Evolutionary conservation across 2,113 vertebrate genomes (phyloP).

Genomic region (Lepisosteus osseus): DNA sequence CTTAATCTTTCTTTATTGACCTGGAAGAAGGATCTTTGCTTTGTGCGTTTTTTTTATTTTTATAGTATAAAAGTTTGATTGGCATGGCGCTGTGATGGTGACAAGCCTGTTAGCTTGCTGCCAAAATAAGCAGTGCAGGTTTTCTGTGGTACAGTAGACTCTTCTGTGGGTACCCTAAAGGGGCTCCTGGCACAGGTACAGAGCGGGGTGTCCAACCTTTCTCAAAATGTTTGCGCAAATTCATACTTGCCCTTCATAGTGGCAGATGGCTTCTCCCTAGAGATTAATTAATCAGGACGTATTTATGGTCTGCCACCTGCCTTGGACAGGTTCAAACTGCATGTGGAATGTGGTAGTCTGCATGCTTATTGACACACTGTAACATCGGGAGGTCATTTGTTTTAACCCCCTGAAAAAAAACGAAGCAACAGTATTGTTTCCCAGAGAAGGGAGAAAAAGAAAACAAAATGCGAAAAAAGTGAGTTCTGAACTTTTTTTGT

Average conservation of each 20-base stretch:
- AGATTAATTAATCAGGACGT: constrained; percentile 62
- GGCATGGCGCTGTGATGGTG: no score
- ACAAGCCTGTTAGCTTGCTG: no score
- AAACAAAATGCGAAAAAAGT: constrained; percentile 52
- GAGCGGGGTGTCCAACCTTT: no score
- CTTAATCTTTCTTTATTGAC: no score
- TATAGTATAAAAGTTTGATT: no score
- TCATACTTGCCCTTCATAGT: constrained; percentile 27
- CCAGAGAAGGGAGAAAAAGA: constrained; percentile 51
- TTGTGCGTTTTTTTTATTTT: no score
- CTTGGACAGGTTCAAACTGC: constrained; percentile 36
- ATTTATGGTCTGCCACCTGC: constrained; percentile 41
- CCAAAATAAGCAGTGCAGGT: no score
- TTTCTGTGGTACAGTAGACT: no score
- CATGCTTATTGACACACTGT: not conserved
- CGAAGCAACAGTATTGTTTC: constrained; percentile 33
- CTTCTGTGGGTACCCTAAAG: no score
- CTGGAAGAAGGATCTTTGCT: no score
- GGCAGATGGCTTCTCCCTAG: constrained; percentile 53
- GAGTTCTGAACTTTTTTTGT: constrained; percentile 32
- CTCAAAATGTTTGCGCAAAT: not conserved
- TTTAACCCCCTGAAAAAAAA: constrained; percentile 13
- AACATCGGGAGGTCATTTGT: not conserved
- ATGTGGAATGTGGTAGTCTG: constrained; percentile 21
- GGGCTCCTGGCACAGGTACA: no score